Conservation (phyloP, 2,113 vertebrate genomes). For the Elephas maximus region DNA sequence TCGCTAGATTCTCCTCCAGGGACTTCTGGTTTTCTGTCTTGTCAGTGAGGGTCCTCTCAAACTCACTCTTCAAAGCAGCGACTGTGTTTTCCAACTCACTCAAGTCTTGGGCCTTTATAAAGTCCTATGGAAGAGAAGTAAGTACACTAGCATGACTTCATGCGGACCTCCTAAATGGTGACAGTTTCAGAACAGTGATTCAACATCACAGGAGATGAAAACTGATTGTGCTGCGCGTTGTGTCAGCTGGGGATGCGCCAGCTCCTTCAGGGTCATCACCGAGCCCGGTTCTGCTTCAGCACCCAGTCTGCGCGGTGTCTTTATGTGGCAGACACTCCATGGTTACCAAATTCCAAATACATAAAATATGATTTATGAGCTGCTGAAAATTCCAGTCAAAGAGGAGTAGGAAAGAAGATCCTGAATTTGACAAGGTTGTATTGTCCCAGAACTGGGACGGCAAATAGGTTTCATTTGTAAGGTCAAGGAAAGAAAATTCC, state of each 20-base stretch:
- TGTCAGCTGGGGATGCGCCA: no score
- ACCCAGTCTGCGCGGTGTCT: not conserved
- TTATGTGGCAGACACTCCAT: not conserved
- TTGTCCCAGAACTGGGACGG: not conserved
- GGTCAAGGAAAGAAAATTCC: not conserved
- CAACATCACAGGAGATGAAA: no score
- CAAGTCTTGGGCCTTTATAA: slow-evolving; percentile 90
- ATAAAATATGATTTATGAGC: not conserved
- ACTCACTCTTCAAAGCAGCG: slow-evolving; percentile 93
- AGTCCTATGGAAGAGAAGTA: slow-evolving; percentile 82
- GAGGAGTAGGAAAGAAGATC: not conserved
- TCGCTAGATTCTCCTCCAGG: slow-evolving; percentile 94
- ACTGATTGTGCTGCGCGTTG: not conserved
- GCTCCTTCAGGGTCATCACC: not conserved
- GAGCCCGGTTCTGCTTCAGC: not conserved
- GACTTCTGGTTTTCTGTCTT: slow-evolving; percentile 92
- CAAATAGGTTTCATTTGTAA: not conserved
- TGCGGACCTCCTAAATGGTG: not conserved
- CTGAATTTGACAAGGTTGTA: not conserved
- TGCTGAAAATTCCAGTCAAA: not conserved
- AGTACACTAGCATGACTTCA: not conserved
- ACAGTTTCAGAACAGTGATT: not conserved
- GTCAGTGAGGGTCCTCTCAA: slow-evolving; percentile 93
- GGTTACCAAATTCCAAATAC: not conserved
- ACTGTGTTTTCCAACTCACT: slow-evolving; percentile 93